Percentiles rank a stretch among this genome's conserved stretches.
phyloP scores from a whole-genome alignment of 2,113 vertebrate species.

The Pedetes capensis region DNA sequence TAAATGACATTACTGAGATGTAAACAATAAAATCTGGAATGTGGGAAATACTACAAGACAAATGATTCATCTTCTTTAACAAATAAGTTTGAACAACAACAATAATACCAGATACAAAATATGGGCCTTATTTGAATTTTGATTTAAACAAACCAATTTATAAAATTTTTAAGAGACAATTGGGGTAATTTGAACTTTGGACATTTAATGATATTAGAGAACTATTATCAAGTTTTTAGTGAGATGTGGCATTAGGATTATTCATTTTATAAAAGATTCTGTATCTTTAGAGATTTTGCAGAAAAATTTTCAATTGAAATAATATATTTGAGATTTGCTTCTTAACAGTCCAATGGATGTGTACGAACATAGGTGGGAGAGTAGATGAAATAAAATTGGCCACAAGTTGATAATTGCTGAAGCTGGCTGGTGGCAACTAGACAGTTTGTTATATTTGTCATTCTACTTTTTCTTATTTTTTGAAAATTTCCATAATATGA shows the following conservation, averaged over 20 bases:
- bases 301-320: constrained; percentile 35
- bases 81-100: neutral
- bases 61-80: constrained; percentile 8
- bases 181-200: neutral
- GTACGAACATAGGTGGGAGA: neutral
- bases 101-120: neutral
- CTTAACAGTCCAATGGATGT: neutral
- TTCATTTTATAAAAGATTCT: neutral
- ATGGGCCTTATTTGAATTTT: neutral
- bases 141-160: constrained; percentile 6
- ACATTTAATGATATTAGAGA: neutral
- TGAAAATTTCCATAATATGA: constrained; percentile 13
- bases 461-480: constrained; percentile 21
- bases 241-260: neutral
- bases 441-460: constrained; percentile 18
- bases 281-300: neutral
- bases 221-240: constrained; percentile 1
- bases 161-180: neutral
- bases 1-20: neutral
- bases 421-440: neutral
- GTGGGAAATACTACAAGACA: neutral
- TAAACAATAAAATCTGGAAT: neutral
- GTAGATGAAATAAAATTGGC: neutral
- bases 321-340: neutral
- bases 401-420: neutral